These are phyloP conservation scores for Alauda arvensis DNA, from an alignment of 2,797 vertebrate species.

Conservation along the genomic window DNA sequence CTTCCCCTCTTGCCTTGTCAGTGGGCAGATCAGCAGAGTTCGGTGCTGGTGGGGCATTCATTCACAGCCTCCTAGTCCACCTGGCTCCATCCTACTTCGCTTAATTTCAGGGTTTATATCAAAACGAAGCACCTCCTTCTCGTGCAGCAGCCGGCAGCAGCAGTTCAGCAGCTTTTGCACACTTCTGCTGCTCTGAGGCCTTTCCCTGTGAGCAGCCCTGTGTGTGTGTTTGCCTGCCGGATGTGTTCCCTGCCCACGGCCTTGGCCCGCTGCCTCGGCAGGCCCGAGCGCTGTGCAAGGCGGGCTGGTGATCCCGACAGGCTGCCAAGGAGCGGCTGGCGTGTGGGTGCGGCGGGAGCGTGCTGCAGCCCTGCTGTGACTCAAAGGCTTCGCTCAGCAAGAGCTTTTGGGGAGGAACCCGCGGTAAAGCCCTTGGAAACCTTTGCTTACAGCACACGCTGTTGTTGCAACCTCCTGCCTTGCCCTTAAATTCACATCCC, in stretches of 20 bases:
- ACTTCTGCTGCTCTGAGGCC: accelerated
- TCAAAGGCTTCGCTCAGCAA: not conserved
- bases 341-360: accelerated
- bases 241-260: not conserved
- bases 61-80: not conserved
- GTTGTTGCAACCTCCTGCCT: not conserved
- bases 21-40: not conserved
- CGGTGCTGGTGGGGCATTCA: accelerated
- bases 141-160: not conserved
- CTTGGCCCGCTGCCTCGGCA: constrained; percentile 5
- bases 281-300: not conserved
- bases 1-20: not conserved
- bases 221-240: not conserved
- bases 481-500: not conserved
- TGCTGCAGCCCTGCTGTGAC: not conserved
- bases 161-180: not conserved
- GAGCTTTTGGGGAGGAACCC: not conserved
- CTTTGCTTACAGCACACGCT: not conserved
- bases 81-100: not conserved
- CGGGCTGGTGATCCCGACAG: not conserved
- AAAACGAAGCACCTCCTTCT: not conserved
- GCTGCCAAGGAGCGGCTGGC: not conserved
- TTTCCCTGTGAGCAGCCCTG: not conserved
- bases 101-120: not conserved
- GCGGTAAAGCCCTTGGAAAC: not conserved